Evolutionary conservation across 2,797 vertebrate genomes (phyloP).

Genomic region (Squalus acanthias): DNA sequence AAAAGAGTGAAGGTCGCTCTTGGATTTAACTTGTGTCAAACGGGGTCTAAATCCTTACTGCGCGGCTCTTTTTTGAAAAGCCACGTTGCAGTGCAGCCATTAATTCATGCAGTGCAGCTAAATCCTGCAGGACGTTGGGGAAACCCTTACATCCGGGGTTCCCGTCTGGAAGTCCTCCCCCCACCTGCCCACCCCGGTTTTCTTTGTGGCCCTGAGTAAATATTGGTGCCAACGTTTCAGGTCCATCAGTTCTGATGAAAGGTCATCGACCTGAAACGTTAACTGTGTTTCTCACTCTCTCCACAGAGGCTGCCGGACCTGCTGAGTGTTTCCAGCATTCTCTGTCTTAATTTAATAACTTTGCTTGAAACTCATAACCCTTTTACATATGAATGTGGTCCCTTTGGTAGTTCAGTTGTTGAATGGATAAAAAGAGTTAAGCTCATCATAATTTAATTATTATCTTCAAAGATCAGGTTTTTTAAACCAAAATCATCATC

Average conservation of each 20-base stretch:
- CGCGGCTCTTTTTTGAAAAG: not conserved
- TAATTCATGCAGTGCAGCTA: too few relatives aligned
- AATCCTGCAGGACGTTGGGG: not conserved
- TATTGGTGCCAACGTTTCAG: not conserved
- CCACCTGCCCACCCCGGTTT: not conserved
- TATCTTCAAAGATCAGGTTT: not conserved
- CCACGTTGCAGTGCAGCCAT: not conserved
- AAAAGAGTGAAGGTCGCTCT: not conserved
- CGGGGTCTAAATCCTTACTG: too few relatives aligned
- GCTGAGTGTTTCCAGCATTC: not conserved
- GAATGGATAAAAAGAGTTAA: not conserved
- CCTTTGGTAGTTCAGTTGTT: not conserved
- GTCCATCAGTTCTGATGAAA: not conserved
- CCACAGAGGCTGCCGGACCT: not conserved
- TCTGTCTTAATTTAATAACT: not conserved
- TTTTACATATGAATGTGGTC: not conserved
- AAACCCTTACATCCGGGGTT: not conserved
- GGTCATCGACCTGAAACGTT: not conserved
- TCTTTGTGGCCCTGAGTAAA: not conserved
- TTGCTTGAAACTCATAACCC: not conserved
- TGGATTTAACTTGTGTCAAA: not conserved
- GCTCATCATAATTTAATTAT: not conserved
- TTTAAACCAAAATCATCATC: too few relatives aligned
- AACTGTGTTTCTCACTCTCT: not conserved
- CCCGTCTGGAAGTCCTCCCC: not conserved